phyloP scores from a whole-genome alignment of 2,113 vertebrate genomes.

The Galemys pyrenaicus region DNA sequence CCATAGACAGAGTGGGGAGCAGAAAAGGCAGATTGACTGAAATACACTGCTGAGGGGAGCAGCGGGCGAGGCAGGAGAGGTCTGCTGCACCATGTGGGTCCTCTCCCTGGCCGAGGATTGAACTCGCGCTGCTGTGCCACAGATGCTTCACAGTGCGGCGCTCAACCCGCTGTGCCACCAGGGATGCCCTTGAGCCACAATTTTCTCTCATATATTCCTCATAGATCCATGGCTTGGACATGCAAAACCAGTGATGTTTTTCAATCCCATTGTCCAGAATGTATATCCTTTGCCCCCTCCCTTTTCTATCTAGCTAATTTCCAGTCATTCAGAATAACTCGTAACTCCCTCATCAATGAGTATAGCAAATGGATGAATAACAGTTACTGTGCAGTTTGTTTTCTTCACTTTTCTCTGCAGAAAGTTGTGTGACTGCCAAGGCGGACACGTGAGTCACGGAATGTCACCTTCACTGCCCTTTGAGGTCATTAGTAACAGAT shows the following conservation, averaged over 20 bases:
- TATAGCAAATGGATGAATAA: neutral
- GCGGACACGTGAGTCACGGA: neutral
- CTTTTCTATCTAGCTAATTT: neutral
- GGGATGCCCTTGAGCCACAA: too few species aligned
- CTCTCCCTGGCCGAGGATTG: too few species aligned
- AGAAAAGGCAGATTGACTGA: too few species aligned
- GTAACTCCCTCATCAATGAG: neutral
- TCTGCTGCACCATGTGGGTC: too few species aligned
- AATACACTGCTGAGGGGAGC: too few species aligned
- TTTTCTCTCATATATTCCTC: neutral
- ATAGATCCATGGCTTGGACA: neutral
- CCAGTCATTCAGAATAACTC: neutral
- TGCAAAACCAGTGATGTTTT: neutral
- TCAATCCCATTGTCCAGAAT: neutral
- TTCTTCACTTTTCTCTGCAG: neutral
- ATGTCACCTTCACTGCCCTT: neutral
- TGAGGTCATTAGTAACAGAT: slow-evolving; percentile 10
- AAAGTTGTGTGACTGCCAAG: neutral
- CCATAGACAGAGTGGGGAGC: too few species aligned
- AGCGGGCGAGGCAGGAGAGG: too few species aligned
- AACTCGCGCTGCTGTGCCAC: too few species aligned
- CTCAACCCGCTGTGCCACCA: too few species aligned
- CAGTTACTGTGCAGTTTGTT: neutral
- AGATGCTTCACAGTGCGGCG: too few species aligned
- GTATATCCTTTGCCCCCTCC: neutral